Evolutionary conservation across 2,888 invertebrate species (phyloP), one percentile per base, ranked within the genome.

Genomic region (Myopa tessellatipennis): DNA sequence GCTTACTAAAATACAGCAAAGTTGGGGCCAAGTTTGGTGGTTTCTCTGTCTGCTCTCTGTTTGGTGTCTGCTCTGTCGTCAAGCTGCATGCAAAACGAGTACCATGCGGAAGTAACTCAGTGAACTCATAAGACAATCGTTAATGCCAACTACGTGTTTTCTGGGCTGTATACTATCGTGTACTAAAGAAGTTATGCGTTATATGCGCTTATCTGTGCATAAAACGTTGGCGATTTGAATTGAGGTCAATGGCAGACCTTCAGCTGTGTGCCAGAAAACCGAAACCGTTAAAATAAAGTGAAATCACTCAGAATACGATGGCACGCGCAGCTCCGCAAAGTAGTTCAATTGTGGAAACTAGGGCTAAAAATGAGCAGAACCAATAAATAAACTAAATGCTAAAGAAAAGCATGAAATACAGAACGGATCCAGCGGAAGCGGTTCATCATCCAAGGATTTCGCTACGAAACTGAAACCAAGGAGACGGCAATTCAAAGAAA

Each of bases 161-260:
- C 26, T 58, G 4, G 26, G 45, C 58, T 38, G 40, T 61, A 45
- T 6, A 12, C 5, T 45, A n/a, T 4, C 40, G 18, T 16, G 14
- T 6, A 40, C 16, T 4, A 40, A 68, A 18, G n/a, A 18, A 16
- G n/a, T 7, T 10, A 10, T 10, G 16, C 61, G 7, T 10, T 40
- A n/a, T 58, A 72, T 72, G 72, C 34, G 61, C 68, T 77, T 74
- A 70, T 65, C 60, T 76, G 72, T 63, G 18, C 61, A 77, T 45
- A 79, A 45, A 61, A 60, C 40, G 58, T 52, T 10, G 16, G 77
- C 50, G 73, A 82, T 87, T 86, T 83, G 85, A 87, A 87, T 87
- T 87, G 79, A 81, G 85, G 86, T 84, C 84, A 85, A 82, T 83
- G 81, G 76, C 82, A 82, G 79, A 73, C 83, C 83, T 83, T 82